These are phyloP conservation scores for Lagorchestes hirsutus DNA, from an alignment of 2,797 vertebrate species.

Conservation along the genomic window DNA sequence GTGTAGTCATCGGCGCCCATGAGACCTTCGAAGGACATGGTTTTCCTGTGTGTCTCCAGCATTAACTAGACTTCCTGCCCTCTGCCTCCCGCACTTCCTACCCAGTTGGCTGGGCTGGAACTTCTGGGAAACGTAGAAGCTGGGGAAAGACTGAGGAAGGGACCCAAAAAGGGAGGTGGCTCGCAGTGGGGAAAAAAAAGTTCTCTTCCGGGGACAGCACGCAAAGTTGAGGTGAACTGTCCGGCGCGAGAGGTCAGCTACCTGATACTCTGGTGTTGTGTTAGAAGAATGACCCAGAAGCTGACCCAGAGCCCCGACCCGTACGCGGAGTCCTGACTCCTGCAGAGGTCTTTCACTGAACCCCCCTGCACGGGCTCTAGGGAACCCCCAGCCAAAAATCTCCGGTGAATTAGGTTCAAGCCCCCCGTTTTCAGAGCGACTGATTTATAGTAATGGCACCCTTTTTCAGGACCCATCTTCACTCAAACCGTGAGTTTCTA, in stretches of 20 bases:
- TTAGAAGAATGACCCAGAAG: neutral
- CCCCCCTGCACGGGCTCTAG: neutral
- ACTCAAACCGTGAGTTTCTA: constrained; percentile 87
- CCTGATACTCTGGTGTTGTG: neutral
- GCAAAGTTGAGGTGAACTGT: neutral
- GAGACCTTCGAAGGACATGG: neutral
- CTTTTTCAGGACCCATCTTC: constrained; percentile 86
- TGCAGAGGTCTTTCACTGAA: neutral
- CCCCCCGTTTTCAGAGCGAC: neutral
- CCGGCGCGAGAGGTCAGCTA: neutral
- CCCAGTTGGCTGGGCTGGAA: neutral
- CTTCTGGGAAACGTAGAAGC: neutral
- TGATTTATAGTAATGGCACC: constrained; percentile 73
- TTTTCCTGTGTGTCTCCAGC: neutral
- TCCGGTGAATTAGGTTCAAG: neutral
- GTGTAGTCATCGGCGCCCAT: neutral
- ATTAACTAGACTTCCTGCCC: neutral
- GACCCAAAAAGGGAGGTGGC: neutral
- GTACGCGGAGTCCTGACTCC: neutral
- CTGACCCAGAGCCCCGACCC: neutral
- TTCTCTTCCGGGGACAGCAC: neutral
- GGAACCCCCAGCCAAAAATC: neutral
- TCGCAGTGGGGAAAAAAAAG: neutral
- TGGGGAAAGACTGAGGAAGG: neutral
- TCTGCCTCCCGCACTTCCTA: neutral